A percentile compares a stretch with the other conserved stretches of the same genome.
Evolutionary conservation across 2,797 vertebrate genomes (phyloP).

Genomic region (Tokudaia tokunoshimensis): DNA sequence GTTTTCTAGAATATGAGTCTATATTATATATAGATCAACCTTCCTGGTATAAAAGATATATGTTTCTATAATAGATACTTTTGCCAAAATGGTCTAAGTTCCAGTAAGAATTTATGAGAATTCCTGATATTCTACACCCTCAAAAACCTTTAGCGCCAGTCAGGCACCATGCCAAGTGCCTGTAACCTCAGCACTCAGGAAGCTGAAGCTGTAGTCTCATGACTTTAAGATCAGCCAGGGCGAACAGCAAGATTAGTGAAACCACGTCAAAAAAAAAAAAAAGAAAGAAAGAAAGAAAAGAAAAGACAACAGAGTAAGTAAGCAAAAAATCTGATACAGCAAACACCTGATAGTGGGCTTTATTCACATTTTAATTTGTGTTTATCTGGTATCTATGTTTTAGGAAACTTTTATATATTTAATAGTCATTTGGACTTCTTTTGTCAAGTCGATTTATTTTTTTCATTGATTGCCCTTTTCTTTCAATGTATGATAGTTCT

Average conservation of each 20-base stretch:
- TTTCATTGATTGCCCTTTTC: not conserved
- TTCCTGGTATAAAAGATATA: not conserved
- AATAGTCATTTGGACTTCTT: conserved; percentile 51
- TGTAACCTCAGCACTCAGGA: not conserved
- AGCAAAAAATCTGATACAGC: conserved; percentile 14
- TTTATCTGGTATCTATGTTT: conserved; percentile 21
- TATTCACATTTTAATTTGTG: conserved; percentile 47
- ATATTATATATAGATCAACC: not conserved
- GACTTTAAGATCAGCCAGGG: not conserved
- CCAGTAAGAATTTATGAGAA: not conserved
- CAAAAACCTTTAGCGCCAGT: not conserved
- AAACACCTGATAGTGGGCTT: not conserved
- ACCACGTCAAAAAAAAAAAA: not conserved
- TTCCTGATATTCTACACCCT: conserved; percentile 32
- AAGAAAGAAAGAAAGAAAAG: not conserved
- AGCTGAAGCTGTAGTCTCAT: not conserved
- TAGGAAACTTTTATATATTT: conserved; percentile 14
- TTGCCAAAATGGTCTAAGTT: not conserved
- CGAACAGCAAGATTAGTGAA: not conserved
- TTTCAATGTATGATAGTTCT: conserved; percentile 33
- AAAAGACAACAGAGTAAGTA: not conserved
- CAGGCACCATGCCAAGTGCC: not conserved
- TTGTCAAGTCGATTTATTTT: not conserved
- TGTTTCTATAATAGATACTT: not conserved
- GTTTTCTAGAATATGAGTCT: not conserved